Base-by-base conservation (phyloP, 1,140 invertebrate species). In the Acromyrmex charruanus region DNA sequence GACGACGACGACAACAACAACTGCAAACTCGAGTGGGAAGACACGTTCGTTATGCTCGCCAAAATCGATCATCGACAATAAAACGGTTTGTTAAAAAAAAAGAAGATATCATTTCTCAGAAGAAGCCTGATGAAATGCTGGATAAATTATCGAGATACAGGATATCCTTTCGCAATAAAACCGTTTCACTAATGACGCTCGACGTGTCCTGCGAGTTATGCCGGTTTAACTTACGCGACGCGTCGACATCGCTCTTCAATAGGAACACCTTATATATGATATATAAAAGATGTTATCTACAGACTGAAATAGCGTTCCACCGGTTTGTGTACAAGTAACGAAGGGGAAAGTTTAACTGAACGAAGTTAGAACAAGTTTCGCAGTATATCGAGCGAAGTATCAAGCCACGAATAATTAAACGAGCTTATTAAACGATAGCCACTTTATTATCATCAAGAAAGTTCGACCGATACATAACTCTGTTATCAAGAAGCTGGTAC, bases 261-360 rank as follows among this genome's bases (percentile, higher is more conserved):
- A 58, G 21, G 44, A 49, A 49, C 55, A n/a, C 7, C 39, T 66
- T 21, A 31, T 2, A 10, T 16, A 28, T 3, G 21, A 44, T 14
- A 10, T n/a, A 51, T 12, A 39, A 44, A 58, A 59, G 66, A 82
- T 35, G n/a, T 25, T 51, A 31, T n/a, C 35, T 31, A 44, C 16
- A 53, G n/a, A 74, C n/a, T 39, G 39, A 61, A 74, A 49, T 61
- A 84, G 44, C 39, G 25, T 51, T 21, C 6, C 55, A 51, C 25
- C 53, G 68, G 25, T 44, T 72, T 66, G 51, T 59, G 80, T 44
- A 31, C 21, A 72, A 74, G 55, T 61, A 55, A 74, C 80, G n/a
- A 74, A 61, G 25, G 65, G 39, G 31, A 44, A 77, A 65, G 39
- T 49, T 55, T 25, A 35, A 80, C 14, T n/a, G 63, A 80, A 71